A percentile compares a stretch with the other conserved stretches of the same genome.
Conservation (phyloP, 2,888 invertebrate genomes). For the Phania funesta region DNA sequence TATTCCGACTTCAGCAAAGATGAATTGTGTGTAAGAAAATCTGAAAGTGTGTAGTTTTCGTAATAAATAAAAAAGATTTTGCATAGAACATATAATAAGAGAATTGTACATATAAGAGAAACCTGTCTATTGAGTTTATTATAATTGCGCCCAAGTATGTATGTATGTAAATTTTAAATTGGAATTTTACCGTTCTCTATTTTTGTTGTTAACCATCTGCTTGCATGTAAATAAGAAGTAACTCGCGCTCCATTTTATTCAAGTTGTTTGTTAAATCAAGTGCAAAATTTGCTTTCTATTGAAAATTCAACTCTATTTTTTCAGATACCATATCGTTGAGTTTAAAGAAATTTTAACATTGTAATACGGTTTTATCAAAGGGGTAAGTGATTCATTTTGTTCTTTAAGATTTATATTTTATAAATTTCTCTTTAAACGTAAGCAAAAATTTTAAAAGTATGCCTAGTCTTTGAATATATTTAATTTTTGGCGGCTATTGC, state of each 20-base stretch:
- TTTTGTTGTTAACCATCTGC: neutral
- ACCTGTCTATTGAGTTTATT: neutral
- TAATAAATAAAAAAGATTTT: neutral
- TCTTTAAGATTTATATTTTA: too few relatives aligned
- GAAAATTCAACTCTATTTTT: neutral
- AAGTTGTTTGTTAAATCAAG: constrained; percentile 22
- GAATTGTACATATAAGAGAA: constrained; percentile 6
- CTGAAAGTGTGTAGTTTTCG: neutral
- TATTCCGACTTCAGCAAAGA: neutral
- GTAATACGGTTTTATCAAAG: too few relatives aligned
- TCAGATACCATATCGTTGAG: neutral
- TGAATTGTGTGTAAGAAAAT: neutral
- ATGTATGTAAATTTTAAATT: neutral
- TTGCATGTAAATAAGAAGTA: neutral
- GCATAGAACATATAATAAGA: neutral
- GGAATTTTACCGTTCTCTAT: constrained; percentile 43
- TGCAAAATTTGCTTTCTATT: neutral
- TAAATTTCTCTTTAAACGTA: too few relatives aligned
- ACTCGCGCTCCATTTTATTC: constrained; percentile 15
- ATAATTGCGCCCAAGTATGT: neutral
- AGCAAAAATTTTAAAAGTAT: too few relatives aligned
- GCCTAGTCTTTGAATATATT: too few relatives aligned
- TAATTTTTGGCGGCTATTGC: too few relatives aligned
- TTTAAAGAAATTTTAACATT: neutral
- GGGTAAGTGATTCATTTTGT: too few relatives aligned